Base-by-base conservation (phyloP, 2,797 vertebrate species). In the Spinus olivaceus region DNA sequence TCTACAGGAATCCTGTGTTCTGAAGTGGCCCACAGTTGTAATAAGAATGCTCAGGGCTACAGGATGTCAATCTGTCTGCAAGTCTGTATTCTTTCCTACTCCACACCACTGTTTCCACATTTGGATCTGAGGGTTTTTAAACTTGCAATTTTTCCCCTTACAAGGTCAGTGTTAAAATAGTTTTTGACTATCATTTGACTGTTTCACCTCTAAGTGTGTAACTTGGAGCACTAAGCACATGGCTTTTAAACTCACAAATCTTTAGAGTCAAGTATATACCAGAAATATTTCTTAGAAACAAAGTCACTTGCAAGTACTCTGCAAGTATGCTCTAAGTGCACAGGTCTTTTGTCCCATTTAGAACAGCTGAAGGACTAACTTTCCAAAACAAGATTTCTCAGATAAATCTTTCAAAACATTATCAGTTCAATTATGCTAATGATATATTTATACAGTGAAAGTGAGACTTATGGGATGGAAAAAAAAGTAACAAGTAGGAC, bases 211-310 rank as follows among this genome's bases (percentile, higher is more conserved):
- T 24, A 24, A 72, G 8, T 44, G 22, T 46, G 27, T 30, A 89
- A 42, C 9, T 21, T 47, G 18, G 46, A 90, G 25, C 10, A 37
- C 18, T 42, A 63, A 81, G n/a, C 47, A 44, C 15, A 76, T 5
- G 37, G 9, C 37, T 73, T 88, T 92, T 49, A 87, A 88, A 90
- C 8, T 51, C 61, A 33, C 32, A 71, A 56, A 37, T 19, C 22
- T 81, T 74, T 14, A 41, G 50, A 59, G 5, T 44, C 14, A 88
- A 86, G 13, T 46, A 82, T 66, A 69, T 60, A 71, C 39, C 12
- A 10, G 16, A 85, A 89, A 28, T 50, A 67, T 35, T 81, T 85
- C 28, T 92, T 73, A 89, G 77, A 95, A 95, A 94, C 49, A 54
- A 87, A 63, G 56, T 76, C 39, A 49, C 18, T 64, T 87, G 12